A percentile compares a stretch with the other conserved stretches of the same genome.
phyloP scores from a whole-genome alignment of 64 coral and sea anemone genomes.

The Cladopsammia gracilis region DNA sequence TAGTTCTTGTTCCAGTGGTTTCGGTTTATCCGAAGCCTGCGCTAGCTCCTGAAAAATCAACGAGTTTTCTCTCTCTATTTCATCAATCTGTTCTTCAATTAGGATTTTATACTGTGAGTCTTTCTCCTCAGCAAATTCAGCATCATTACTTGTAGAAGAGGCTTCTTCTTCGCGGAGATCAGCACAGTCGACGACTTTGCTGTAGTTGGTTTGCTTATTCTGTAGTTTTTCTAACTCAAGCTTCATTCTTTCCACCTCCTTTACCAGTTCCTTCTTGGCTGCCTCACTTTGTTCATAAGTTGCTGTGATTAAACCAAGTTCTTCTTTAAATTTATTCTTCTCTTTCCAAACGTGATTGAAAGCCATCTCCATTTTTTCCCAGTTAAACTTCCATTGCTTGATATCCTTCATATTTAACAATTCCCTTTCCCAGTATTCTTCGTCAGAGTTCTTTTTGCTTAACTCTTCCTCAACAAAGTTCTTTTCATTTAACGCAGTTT shows the following conservation, averaged over 20 bases:
- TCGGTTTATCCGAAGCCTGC: too few relatives aligned
- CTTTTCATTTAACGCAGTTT: neutral
- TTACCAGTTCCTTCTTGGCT: neutral
- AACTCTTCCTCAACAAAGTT: neutral
- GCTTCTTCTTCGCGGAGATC: neutral
- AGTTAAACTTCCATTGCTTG: neutral
- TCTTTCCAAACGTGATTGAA: constrained; percentile 1
- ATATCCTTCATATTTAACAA: neutral
- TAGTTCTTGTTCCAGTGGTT: neutral
- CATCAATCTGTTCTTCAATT: neutral
- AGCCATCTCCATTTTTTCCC: neutral
- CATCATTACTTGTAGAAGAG: neutral
- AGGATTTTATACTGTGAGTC: neutral
- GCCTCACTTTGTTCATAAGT: neutral
- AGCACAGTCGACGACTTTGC: neutral
- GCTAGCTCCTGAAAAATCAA: neutral
- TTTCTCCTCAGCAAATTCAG: neutral
- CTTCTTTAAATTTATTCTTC: neutral
- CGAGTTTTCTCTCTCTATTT: neutral
- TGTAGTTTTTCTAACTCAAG: neutral
- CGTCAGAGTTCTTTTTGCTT: neutral
- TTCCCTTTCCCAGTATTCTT: neutral
- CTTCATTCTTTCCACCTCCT: constrained; percentile 6
- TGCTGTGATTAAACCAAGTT: neutral
- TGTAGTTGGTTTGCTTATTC: neutral